Evolutionary conservation across 2,888 invertebrate genomes (phyloP), one percentile per base, ranked within the genome.

Genomic region (Drosophila aldrichi): DNA sequence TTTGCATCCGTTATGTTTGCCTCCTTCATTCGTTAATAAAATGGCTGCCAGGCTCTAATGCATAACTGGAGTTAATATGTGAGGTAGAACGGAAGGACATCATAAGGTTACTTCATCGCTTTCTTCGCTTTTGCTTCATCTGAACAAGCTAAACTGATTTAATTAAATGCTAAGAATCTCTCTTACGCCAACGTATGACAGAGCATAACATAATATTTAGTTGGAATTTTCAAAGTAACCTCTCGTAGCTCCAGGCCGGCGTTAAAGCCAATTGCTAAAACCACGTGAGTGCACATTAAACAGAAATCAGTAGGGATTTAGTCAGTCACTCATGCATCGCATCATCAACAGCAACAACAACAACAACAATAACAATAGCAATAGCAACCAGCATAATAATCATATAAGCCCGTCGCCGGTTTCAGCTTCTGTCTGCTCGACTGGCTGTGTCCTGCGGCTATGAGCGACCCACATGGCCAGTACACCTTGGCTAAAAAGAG

Each of bases 291-390:
- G 40, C 44, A 54, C 46, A 22, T 20, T 22, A 43, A 41, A 36
- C 48, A 18, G 18, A 44, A 60, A 18, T 68, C 59, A 54, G 34
- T 25, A 38, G 41, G 46, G 59, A 54, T 59, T 67, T 58, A 64
- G 38, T 68, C 68, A 68, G 41, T 44, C 54, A 59, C 48, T 67
- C 75, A 60, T 59, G 59, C 77, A 77, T 43, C 62, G 16, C 59
- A 70, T 77, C 63, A 72, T 48, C 64, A 62, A 38, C 38, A 32
- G 36, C n/a, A 49, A n/a, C 43, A 34, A n/a, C 16, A 58, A 40
- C 55, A 63, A 32, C 36, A 32, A n/a, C n/a, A 49, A 18, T 40
- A 40, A 18, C 29, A 61, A 25, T 16, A 29, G 10, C 25, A 54
- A 43, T 18, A 38, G 29, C 29, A 59, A 12, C 20, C 29, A 44